Evolutionary conservation across 1,140 invertebrate species (phyloP).

Genomic region (Rhagoletis pomonella): DNA sequence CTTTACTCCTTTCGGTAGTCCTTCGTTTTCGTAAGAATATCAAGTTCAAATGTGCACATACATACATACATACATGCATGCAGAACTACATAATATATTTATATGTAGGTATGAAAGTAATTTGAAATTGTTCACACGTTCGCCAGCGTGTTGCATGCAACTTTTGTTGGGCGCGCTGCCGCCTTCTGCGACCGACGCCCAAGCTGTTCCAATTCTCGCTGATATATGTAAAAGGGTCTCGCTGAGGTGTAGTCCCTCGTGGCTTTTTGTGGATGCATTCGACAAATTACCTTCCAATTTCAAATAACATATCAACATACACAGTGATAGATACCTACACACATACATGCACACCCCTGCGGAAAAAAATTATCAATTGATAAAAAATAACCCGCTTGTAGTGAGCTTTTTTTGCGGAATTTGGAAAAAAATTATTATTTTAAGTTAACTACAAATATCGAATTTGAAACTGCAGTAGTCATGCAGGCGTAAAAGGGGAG

Average conservation of each 20-base stretch:
- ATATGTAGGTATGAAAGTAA: background rate
- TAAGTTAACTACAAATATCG: no score
- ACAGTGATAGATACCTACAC: background rate
- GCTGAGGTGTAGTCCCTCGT: background rate
- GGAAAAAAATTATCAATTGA: no score
- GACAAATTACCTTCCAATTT: constrained; percentile 41
- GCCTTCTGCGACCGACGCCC: constrained; percentile 11
- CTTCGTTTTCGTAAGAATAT: background rate
- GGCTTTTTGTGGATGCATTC: background rate
- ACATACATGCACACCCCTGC: background rate
- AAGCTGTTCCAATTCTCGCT: constrained; percentile 29
- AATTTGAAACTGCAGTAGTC: no score
- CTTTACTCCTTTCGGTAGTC: background rate
- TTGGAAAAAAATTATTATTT: no score
- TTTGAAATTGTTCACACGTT: constrained; percentile 50
- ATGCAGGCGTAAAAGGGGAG: no score
- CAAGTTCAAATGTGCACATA: background rate
- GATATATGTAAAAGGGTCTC: background rate
- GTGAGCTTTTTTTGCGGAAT: no score
- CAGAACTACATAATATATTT: background rate
- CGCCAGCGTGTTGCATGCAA: constrained; percentile 45
- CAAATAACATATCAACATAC: background rate
- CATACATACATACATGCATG: background rate
- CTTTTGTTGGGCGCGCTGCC: constrained; percentile 15
- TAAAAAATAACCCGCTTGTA: no score